Evolutionary conservation across 1,140 invertebrate genomes (phyloP).

Genomic region (Apolygus lucorum): DNA sequence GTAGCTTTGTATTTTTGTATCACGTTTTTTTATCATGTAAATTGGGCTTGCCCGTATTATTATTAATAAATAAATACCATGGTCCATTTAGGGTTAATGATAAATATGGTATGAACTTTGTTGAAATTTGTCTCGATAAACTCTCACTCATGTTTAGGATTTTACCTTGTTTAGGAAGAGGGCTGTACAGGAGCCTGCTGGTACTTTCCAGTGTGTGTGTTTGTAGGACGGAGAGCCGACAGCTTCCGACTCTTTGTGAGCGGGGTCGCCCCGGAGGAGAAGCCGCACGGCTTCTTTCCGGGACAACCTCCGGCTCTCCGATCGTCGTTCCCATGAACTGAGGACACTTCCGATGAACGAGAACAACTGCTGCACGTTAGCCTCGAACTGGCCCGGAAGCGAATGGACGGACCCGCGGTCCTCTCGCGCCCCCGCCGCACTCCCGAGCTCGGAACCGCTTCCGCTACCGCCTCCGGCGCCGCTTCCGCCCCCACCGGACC

Average conservation of each 20-base stretch:
- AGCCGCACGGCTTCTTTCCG: conserved; percentile 25
- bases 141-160: too few species aligned
- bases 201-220: conserved; percentile 63
- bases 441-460: too few species aligned
- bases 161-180: conserved; percentile 63
- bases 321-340: conserved; percentile 33
- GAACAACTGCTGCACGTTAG: conserved; percentile 64
- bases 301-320: conserved; percentile 8
- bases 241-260: conserved; percentile 30
- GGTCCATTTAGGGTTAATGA: too few species aligned
- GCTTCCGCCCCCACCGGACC: conserved; percentile 24
- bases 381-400: conserved; percentile 40
- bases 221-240: conserved; percentile 33
- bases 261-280: conserved; percentile 30
- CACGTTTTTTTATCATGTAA: too few species aligned
- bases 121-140: too few species aligned
- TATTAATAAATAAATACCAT: too few species aligned
- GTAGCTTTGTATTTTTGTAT: too few species aligned
- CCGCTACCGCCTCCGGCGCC: conserved; percentile 38
- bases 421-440: conserved; percentile 42
- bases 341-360: conserved; percentile 56
- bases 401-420: conserved; percentile 44
- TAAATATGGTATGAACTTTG: too few species aligned
- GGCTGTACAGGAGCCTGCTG: conserved; percentile 62
- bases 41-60: too few species aligned